These are phyloP conservation scores for Lophochroa leadbeateri DNA, from an alignment of 2,113 vertebrate genomes.

Conservation along the genomic window DNA sequence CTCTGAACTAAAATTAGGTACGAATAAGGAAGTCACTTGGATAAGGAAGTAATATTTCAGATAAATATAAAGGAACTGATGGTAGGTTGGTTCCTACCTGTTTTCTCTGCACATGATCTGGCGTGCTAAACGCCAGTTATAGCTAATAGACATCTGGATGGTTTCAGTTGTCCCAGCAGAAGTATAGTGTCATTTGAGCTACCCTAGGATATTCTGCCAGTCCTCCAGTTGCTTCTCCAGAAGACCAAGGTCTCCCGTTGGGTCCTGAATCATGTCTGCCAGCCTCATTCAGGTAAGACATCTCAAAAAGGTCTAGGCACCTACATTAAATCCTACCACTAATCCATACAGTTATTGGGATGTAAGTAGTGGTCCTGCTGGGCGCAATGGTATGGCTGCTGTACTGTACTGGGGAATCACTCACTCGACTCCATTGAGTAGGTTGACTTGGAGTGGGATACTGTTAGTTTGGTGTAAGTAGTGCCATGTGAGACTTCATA, in stretches of 20 bases:
- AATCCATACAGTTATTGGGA: neutral
- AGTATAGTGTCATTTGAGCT: neutral
- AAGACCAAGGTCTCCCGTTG: neutral
- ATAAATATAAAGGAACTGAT: neutral
- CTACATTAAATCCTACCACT: neutral
- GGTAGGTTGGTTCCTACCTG: neutral
- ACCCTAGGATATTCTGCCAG: neutral
- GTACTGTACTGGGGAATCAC: neutral
- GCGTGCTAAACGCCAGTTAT: neutral
- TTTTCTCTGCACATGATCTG: neutral
- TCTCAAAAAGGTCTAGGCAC: neutral
- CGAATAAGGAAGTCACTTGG: neutral
- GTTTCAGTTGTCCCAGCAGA: neutral
- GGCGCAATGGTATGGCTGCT: neutral
- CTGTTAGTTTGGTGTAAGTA: neutral
- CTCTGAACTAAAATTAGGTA: neutral
- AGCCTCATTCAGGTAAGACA: neutral
- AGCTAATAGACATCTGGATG: neutral
- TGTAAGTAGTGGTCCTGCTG: neutral
- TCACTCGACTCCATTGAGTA: neutral
- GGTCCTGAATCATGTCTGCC: neutral
- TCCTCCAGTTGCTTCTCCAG: neutral
- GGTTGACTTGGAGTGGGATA: neutral
- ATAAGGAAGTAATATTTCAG: neutral
- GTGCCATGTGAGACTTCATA: neutral